Conservation (phyloP, 1,140 invertebrate species). For the Drosophila murphyi region DNA sequence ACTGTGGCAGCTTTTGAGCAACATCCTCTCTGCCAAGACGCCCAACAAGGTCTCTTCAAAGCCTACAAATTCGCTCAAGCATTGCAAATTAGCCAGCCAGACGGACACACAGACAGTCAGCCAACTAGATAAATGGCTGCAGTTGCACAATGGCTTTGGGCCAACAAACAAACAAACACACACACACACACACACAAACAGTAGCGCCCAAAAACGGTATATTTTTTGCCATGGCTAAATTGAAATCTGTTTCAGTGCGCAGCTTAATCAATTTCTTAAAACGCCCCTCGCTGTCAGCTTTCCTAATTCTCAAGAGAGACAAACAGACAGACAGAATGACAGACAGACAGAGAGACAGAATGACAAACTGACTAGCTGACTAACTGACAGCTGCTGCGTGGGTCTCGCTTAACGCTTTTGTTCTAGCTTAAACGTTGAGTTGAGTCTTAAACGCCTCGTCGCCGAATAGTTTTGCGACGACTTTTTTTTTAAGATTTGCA, state of each 20-base stretch:
- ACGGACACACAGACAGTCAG: not conserved
- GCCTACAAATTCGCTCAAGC: constrained; percentile 76
- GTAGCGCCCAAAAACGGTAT: constrained; percentile 48
- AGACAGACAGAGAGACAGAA: constrained; percentile 42
- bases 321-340: constrained; percentile 30
- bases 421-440: constrained; percentile 62
- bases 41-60: constrained; percentile 39
- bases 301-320: constrained; percentile 49
- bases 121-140: constrained; percentile 20
- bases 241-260: constrained; percentile 36
- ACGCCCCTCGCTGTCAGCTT: constrained; percentile 70
- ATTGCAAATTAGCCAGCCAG: constrained; percentile 68
- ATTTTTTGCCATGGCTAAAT: constrained; percentile 36
- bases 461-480: constrained; percentile 22
- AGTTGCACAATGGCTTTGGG: constrained; percentile 19
- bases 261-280: constrained; percentile 64
- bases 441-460: constrained; percentile 59
- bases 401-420: constrained; percentile 57
- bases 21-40: constrained; percentile 60
- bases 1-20: constrained; percentile 21
- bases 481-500: constrained; percentile 44
- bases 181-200: constrained; percentile 47
- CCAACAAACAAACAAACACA: constrained; percentile 2
- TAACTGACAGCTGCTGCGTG: constrained; percentile 63
- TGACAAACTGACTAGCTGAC: constrained; percentile 50